Conservation (phyloP, 2,888 invertebrate genomes). For the Drosophila affinis region DNA sequence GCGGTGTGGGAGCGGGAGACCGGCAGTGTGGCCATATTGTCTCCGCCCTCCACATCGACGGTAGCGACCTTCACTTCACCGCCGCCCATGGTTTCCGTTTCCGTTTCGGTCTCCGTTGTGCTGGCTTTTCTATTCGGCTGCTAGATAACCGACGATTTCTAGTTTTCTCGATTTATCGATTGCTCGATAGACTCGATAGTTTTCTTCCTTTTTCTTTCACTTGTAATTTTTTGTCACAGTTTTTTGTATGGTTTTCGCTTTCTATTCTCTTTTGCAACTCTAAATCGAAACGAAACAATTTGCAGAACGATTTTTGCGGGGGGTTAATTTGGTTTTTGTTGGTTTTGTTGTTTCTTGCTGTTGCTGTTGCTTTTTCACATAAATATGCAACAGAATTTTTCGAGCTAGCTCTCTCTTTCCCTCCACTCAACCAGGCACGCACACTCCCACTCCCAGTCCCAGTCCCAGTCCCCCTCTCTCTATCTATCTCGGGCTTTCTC, state of each 20-base stretch:
- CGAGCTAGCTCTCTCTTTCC: not conserved
- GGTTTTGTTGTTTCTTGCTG: not conserved
- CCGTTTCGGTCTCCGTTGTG: conserved; percentile 75
- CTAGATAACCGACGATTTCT: not conserved
- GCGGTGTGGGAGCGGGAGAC: conserved; percentile 90
- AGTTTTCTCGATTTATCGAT: conserved; percentile 25
- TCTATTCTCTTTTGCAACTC: conserved; percentile 4
- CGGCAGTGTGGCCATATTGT: conserved; percentile 95
- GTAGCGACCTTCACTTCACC: conserved; percentile 94
- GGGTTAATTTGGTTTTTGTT: conserved; percentile 31
- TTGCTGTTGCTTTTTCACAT: not conserved
- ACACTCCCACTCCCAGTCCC: not conserved
- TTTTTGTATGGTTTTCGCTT: not conserved
- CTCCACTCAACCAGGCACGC: not conserved
- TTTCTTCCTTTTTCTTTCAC: not conserved
- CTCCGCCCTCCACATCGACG: conserved; percentile 93
- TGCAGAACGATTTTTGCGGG: conserved; percentile 36
- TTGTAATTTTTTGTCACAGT: not conserved
- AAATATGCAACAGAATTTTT: conserved; percentile 62
- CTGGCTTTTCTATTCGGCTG: conserved; percentile 38
- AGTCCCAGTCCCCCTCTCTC: conserved; percentile 12
- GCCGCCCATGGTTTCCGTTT: conserved; percentile 85
- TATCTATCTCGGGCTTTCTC: conserved; percentile 1
- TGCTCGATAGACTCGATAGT: conserved; percentile 9
- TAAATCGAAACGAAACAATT: conserved; percentile 64